These are phyloP conservation scores for Oncorhynchus gorbuscha DNA, from an alignment of 2,113 vertebrate genomes.

Conservation along the genomic window DNA sequence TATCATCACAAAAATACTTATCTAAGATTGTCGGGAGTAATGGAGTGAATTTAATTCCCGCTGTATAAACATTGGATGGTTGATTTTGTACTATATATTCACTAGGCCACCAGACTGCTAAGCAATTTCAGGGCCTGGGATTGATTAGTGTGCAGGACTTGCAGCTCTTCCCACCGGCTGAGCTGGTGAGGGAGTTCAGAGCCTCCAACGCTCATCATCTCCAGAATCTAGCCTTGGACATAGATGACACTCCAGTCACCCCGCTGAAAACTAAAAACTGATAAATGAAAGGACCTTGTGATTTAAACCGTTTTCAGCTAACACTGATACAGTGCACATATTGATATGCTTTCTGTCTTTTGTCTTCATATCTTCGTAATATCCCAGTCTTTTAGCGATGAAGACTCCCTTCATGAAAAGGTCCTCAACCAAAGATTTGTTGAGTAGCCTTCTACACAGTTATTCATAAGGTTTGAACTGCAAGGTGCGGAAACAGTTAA, in stretches of 20 bases:
- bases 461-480: slow-evolving; percentile 36
- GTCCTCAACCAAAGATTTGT: slow-evolving; percentile 76
- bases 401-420: slow-evolving; percentile 90
- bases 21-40: no score
- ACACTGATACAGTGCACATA: no score
- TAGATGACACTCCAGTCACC: slow-evolving; percentile 80
- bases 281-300: not conserved
- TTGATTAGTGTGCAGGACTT: slow-evolving; percentile 74
- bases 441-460: slow-evolving; percentile 80
- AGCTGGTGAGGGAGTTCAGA: slow-evolving; percentile 80
- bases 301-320: no score
- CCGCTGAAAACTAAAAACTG: slow-evolving; percentile 48
- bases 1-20: no score
- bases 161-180: slow-evolving; percentile 69
- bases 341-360: no score
- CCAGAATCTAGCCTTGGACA: slow-evolving; percentile 79
- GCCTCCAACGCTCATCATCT: slow-evolving; percentile 72
- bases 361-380: not conserved
- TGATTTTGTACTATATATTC: no score
- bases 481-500: not conserved
- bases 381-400: slow-evolving; percentile 87
- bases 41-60: no score
- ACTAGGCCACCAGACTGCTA: slow-evolving; percentile 66
- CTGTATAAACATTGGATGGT: no score
- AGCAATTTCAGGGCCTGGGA: slow-evolving; percentile 78